Evolutionary conservation across 2,113 vertebrate species (phyloP), one percentile per base, ranked within the genome.

Genomic region (Rhinichthys klamathensis): DNA sequence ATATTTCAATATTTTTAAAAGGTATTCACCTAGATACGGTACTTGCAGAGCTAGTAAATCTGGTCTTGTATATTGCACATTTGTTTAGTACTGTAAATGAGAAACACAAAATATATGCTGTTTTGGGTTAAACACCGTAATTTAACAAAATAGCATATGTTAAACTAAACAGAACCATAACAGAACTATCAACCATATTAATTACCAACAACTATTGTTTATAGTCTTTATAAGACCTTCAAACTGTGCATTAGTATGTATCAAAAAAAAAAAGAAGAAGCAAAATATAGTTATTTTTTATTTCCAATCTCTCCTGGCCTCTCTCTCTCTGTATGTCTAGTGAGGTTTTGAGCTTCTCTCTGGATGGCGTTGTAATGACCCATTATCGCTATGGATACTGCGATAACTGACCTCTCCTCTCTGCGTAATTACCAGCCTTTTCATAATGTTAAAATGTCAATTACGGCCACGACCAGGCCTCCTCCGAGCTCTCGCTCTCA

Each of bases 391-490:
- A 80, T 49, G 27, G 61, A 67, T 49, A 81, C 44, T 35, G 80
- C 27, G 63, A 81, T 51, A 81, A 69, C 76, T 80, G 86, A 79
- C 61, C 74, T 69, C 63, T 75, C 65, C 58, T 84, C 56, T 77
- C 51, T 1, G 23, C 12, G 30, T 81, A 76, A 82, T 86, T 86
- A 83, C 80, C 80, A 83, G 44, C 58, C 69, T 86, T 83, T 86
- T 82, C 80, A 86, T 83, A 38, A 82, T 69, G 85, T 82, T 82
- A 82, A 85, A 85, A 85, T 85, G 84, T 80, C 84, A 81, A 85
- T 85, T 85, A 81, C 51, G 38, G 49, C 13, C 74, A 70, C 63
- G 6, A 25, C 61, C 38, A 21, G 46, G 38, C 23, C 30, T 41
- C 65, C 35, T 70, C 49, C 12, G 6, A 35, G 70, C 56, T 70